These are phyloP conservation scores for Bhutanitis thaidina DNA, from an alignment of 2,888 invertebrate species.

Conservation along the genomic window DNA sequence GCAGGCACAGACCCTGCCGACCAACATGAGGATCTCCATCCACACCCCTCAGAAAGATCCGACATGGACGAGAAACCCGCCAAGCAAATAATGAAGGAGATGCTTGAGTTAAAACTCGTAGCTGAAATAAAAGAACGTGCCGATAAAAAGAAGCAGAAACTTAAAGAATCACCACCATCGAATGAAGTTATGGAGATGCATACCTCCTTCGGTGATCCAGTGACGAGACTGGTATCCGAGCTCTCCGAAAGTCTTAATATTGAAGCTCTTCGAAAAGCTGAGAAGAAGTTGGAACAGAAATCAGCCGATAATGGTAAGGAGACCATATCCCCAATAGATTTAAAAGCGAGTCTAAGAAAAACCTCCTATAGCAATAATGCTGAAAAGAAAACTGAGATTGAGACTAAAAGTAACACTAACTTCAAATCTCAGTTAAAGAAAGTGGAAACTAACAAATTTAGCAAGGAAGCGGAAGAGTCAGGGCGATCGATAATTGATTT, in stretches of 20 bases:
- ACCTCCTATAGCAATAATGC: conserved; percentile 46
- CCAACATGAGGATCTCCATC: conserved; percentile 63
- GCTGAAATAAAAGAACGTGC: conserved; percentile 91
- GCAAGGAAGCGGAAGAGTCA: conserved; percentile 72
- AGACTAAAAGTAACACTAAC: conserved; percentile 59
- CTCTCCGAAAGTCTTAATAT: conserved; percentile 91
- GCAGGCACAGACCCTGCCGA: conserved; percentile 86
- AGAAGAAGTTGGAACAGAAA: conserved; percentile 33
- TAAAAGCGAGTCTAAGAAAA: conserved; percentile 74
- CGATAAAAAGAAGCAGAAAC: conserved; percentile 81
- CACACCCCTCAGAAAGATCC: conserved; percentile 69
- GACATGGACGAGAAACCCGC: conserved; percentile 47
- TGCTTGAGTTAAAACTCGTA: conserved; percentile 88
- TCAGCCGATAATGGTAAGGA: conserved; percentile 38
- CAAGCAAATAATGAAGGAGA: conserved; percentile 86
- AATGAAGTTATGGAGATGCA: conserved; percentile 39
- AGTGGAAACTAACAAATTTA: conserved; percentile 84
- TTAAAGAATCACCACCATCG: conserved; percentile 72
- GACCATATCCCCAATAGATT: conserved; percentile 61
- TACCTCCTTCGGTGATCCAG: conserved; percentile 83
- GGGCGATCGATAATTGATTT: conserved; percentile 87
- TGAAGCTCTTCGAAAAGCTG: conserved; percentile 68
- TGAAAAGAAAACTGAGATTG: conserved; percentile 39
- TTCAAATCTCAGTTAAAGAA: conserved; percentile 87
- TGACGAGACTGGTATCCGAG: conserved; percentile 89